phyloP scores from a whole-genome alignment of 2,113 vertebrate genomes.

The Neolamprologus cancellatus region DNA sequence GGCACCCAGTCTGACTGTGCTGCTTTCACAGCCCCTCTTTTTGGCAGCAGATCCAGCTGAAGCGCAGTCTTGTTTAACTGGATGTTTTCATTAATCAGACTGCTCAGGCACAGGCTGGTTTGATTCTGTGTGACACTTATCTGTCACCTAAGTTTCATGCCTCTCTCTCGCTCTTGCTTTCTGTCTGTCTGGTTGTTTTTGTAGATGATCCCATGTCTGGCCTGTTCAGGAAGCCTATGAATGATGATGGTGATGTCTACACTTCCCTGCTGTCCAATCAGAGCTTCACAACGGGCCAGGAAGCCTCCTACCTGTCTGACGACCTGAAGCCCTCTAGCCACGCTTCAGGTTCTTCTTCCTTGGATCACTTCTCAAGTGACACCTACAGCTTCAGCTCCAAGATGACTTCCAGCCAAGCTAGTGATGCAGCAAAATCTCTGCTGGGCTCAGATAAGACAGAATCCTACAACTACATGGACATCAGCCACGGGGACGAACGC shows the following conservation, averaged over 20 bases:
- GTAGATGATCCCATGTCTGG: slow-evolving; percentile 73
- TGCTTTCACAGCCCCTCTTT: slow-evolving; percentile 4
- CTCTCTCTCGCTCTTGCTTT: neutral
- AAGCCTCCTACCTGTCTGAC: slow-evolving; percentile 81
- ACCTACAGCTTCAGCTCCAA: slow-evolving; percentile 82
- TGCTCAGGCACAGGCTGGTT: slow-evolving; percentile 7
- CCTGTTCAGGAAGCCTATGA: slow-evolving; percentile 67
- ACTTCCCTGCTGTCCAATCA: slow-evolving; percentile 86
- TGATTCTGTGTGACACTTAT: neutral
- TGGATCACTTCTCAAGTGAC: slow-evolving; percentile 75
- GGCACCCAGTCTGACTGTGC: slow-evolving; percentile 6
- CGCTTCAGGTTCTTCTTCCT: slow-evolving; percentile 50
- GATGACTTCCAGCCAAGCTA: slow-evolving; percentile 75
- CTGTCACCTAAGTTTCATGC: neutral
- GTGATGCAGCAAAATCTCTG: slow-evolving; percentile 79
- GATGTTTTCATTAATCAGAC: slow-evolving; percentile 22
- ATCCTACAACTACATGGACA: slow-evolving; percentile 94
- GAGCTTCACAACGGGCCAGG: slow-evolving; percentile 66
- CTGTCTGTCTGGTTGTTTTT: slow-evolving; percentile 39
- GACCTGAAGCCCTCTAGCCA: slow-evolving; percentile 65
- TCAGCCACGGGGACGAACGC: slow-evolving; percentile 80
- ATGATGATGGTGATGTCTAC: slow-evolving; percentile 80
- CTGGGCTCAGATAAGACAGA: slow-evolving; percentile 81
- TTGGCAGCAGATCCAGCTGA: slow-evolving; percentile 6
- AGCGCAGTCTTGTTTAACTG: slow-evolving; percentile 15